A percentile compares a stretch with the other conserved stretches of the same genome.
These are phyloP conservation scores for silkworm (Bombyx mori) DNA, from an alignment of 1,140 invertebrate genomes.

Conservation along the genomic window ASM3026992v2 NC_085123.1:8003501-8004000, in stretches of 20 bases:
- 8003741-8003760: constrained; percentile 77
- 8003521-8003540: no score
- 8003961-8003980: constrained; percentile 72
- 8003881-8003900: background rate
- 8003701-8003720: constrained; percentile 89
- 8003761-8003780: constrained; percentile 74
- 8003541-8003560: no score
- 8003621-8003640: constrained; percentile 6
- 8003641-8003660: constrained; percentile 74
- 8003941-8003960: constrained; percentile 75
- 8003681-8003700: constrained; percentile 80
- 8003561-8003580: no score
- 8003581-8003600: no score
- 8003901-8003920: background rate
- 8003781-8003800: constrained; percentile 82
- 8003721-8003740: constrained; percentile 91
- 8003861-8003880: constrained; percentile 69
- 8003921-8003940: constrained; percentile 8
- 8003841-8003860: constrained; percentile 77
- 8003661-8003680: constrained; percentile 78
- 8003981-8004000: constrained; percentile 67
- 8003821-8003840: constrained; percentile 80
- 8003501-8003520: no score
- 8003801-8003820: constrained; percentile 74
- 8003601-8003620: no score